Conservation (phyloP, 2,888 invertebrate genomes). For the Trachelus troglodyta region DNA sequence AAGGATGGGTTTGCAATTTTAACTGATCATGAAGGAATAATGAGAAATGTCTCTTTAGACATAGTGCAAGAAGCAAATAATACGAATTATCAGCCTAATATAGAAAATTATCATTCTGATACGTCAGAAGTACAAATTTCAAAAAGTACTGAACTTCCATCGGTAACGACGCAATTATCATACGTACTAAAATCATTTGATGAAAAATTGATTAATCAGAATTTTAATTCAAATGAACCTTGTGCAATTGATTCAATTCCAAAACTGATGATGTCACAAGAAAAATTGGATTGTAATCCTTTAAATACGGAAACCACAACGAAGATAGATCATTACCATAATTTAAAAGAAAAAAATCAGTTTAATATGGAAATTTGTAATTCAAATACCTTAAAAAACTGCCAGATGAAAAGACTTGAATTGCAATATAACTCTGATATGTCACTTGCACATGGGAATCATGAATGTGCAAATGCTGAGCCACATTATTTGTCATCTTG, state of each 20-base stretch:
- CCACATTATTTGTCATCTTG: neutral
- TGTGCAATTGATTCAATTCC: neutral
- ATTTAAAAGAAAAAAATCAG: constrained; percentile 21
- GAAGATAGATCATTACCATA: neutral
- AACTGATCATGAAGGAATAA: constrained; percentile 6
- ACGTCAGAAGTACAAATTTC: neutral
- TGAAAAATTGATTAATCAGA: neutral
- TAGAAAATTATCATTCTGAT: neutral
- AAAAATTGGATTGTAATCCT: neutral
- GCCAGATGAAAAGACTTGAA: constrained; percentile 15
- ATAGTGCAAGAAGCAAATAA: neutral
- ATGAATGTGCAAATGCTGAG: too few species aligned
- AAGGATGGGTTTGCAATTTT: constrained; percentile 12
- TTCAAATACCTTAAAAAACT: constrained; percentile 20
- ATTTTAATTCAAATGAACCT: neutral
- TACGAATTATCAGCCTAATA: neutral
- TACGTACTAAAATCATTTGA: neutral
- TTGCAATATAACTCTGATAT: constrained; percentile 12
- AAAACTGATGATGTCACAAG: neutral
- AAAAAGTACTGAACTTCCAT: neutral
- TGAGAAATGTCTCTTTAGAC: constrained; percentile 5
- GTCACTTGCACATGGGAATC: too few species aligned
- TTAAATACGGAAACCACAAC: neutral
- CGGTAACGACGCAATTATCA: neutral
- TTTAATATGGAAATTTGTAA: constrained; percentile 28